Evolutionary conservation across 1,140 invertebrate species (phyloP).

Genomic region (Bombus confusus): DNA sequence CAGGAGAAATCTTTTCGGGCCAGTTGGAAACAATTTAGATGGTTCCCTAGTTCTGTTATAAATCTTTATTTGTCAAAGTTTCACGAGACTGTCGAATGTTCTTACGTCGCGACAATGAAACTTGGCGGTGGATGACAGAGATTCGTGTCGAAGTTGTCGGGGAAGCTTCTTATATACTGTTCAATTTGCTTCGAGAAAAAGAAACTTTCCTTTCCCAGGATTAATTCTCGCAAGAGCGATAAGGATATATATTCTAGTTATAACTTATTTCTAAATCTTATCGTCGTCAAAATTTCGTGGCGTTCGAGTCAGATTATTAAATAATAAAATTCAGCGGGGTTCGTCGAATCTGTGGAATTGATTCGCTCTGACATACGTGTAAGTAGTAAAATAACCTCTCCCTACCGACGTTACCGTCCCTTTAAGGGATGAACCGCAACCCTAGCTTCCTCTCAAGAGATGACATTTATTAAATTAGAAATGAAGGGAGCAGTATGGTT

Average conservation of each 20-base stretch:
- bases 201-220: not conserved
- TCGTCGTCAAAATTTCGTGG: not conserved
- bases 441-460: slow-evolving; percentile 37
- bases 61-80: slow-evolving; percentile 32
- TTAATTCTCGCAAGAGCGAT: not conserved
- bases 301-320: not conserved
- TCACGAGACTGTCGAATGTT: not conserved
- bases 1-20: not conserved
- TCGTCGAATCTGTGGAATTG: not conserved
- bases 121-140: not conserved
- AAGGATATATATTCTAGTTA: not conserved
- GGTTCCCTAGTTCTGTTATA: not conserved
- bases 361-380: slow-evolving; percentile 5
- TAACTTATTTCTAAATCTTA: not conserved
- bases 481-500: slow-evolving; percentile 34
- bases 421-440: slow-evolving; percentile 45
- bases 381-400: slow-evolving; percentile 25
- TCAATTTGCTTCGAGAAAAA: not conserved
- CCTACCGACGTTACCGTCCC: not conserved
- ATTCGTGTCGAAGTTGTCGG: slow-evolving; percentile 10
- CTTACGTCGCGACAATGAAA: not conserved
- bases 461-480: slow-evolving; percentile 67
- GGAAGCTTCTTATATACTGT: not conserved
- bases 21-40: not conserved
- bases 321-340: not conserved